Base-by-base conservation (phyloP, 1,140 invertebrate genomes). In the Chionoecetes opilio region DNA sequence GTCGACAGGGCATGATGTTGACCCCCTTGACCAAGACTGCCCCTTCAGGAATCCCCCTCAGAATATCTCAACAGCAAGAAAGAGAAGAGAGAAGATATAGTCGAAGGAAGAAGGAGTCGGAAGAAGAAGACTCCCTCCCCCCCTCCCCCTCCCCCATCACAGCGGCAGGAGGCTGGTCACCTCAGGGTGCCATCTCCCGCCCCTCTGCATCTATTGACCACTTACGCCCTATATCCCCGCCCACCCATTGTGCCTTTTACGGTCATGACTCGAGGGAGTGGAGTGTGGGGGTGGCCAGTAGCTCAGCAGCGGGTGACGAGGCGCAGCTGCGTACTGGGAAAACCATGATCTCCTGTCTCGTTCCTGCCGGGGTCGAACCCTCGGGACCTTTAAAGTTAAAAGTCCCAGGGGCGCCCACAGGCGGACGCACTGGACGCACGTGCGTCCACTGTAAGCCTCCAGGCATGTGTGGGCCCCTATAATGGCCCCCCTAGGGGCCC, bases 351-450 rank as follows among this genome's bases (percentile, higher is more conserved):
- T 38, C 82, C 8, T 3, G 11, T 37, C 82, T 35, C 29, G 46
- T 53, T 9, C 11, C 96, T 96, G 96, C 96, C 96, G 96, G 96
- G 96, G 96, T 97, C 96, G 96, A 97, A 97, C 96, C 96, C n/a
- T n/a, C 96, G 95, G 96, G 96, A 96, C 96, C 96, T 96, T 96
- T 97, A 96, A 96, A 97, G 96, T 97, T n/a, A n/a, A n/a, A n/a
- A n/a, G n/a, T n/a, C n/a, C n/a, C n/a, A n/a, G n/a, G n/a, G n/a
- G n/a, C n/a, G n/a, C n/a, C n/a, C n/a, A n/a, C n/a, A n/a, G n/a
- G n/a, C n/a, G n/a, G n/a, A n/a, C n/a, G n/a, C n/a, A n/a, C n/a
- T n/a, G n/a, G n/a, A n/a, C n/a, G n/a, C n/a, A n/a, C n/a, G n/a
- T n/a, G n/a, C n/a, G n/a, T n/a, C n/a, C n/a, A n/a, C n/a, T n/a